Conservation (phyloP, 2,113 vertebrate genomes). For the Sphaerodactylus townsendi region DNA sequence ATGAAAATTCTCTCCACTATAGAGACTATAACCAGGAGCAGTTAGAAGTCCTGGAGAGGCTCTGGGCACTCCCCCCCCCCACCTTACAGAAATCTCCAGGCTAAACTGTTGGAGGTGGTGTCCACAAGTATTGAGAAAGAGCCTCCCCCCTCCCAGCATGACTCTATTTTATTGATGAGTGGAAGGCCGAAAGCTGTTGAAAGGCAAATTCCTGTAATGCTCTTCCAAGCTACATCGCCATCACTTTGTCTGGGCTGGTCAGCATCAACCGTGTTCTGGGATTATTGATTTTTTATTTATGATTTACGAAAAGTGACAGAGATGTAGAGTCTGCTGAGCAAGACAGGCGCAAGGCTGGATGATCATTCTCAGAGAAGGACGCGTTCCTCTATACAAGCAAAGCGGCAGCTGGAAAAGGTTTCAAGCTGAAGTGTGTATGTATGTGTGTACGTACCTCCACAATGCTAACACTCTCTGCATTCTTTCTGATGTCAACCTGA, state of each 20-base stretch:
- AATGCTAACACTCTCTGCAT: not conserved
- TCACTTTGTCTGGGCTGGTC: not conserved
- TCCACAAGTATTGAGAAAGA: not conserved
- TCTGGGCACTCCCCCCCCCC: not conserved
- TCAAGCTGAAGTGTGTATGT: not conserved
- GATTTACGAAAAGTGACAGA: not conserved
- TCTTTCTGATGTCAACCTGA: not conserved
- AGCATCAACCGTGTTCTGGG: not conserved
- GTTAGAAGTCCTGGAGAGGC: not conserved
- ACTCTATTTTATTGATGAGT: not conserved
- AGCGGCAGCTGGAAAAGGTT: not conserved
- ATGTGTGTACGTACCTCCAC: too few species aligned
- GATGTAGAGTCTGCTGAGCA: not conserved
- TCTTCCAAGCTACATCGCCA: not conserved
- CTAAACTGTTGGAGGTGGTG: not conserved
- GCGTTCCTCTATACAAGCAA: not conserved
- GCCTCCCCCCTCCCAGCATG: not conserved
- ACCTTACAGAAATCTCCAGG: not conserved
- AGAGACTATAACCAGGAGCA: not conserved
- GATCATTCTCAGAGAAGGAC: not conserved
- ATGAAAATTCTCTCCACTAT: not conserved
- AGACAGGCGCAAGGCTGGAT: not conserved
- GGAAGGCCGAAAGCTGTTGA: not conserved
- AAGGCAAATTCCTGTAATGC: not conserved
- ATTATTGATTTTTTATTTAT: not conserved